Base-by-base conservation (phyloP, 2,888 invertebrate species). In the Heliconius ethilla region DNA sequence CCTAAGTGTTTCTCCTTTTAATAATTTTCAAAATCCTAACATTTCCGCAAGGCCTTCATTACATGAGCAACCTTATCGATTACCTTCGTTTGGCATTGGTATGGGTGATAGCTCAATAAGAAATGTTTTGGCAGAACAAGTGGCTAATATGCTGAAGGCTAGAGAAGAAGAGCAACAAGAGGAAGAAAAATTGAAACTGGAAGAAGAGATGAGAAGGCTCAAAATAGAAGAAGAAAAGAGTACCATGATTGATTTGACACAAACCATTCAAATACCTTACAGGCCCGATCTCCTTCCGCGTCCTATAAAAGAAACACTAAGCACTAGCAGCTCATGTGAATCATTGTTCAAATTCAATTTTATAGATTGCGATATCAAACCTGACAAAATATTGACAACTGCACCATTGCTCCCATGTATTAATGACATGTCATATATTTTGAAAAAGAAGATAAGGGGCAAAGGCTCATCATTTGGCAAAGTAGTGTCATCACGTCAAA, bases 91-190 rank as follows among this genome's bases (percentile, higher is more conserved):
- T 6, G 86, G 87, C 4, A 85, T 91, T 59, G 84, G 82, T 51
- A 80, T 85, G 9, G 86, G 85, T 33, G 85, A 86, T 11, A 89
- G 87, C 76, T 86, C 89, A 9, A 91, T 91, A 63, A 86, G 84
- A 29, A 86, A 83, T 73, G 85, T 91, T 22, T 85, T 92, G 4
- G 88, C 90, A 4, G 87, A 87, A 82, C 93, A 93, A 83, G 84
- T 93, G 6, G 87, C 89, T 2, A 93, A 93, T 78, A 93, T 93
- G 92, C 85, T 93, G 62, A 90, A 89, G 84, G 90, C 91, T 3
- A 91, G 89, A 84, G 91, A 92, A 55, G 88, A 86, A 78, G 85
- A 88, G 74, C 84, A 89, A 80, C 88, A 89, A 63, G 87, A 89
- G 62, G 33, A 72, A 25, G 87, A 89, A 78, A 83, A 86, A 74